Percentiles rank a stretch among this genome's conserved stretches.
Evolutionary conservation across 2,113 vertebrate species (phyloP).

Genomic region (Dromas ardeola): DNA sequence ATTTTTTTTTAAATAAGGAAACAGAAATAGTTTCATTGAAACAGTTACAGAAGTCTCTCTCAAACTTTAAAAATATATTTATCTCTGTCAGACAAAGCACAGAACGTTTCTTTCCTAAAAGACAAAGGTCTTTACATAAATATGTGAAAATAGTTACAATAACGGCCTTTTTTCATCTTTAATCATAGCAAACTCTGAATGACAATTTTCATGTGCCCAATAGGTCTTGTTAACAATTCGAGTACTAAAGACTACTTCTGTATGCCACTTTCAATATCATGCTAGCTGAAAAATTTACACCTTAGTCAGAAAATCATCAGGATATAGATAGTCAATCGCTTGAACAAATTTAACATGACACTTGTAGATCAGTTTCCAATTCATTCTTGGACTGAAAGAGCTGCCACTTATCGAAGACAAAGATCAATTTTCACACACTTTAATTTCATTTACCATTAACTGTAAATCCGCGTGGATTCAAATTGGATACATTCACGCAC

Average conservation of each 20-base stretch:
- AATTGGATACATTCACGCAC: conserved; percentile 2
- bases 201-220: background rate
- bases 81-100: background rate
- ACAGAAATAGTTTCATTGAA: background rate
- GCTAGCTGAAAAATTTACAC: background rate
- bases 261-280: background rate
- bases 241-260: background rate
- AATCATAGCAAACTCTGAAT: background rate
- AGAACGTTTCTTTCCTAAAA: background rate
- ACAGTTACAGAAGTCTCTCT: background rate
- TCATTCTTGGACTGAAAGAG: background rate
- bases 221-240: background rate
- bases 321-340: background rate
- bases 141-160: background rate
- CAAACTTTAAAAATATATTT: background rate
- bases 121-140: background rate
- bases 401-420: conserved; percentile 15
- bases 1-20: background rate
- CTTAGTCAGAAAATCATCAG: background rate
- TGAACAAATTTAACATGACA: background rate
- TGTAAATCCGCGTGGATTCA: background rate
- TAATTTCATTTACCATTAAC: conserved; percentile 41
- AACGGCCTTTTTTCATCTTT: background rate
- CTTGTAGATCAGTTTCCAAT: conserved; percentile 12
- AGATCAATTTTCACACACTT: conserved; percentile 27